Base-by-base conservation (phyloP, 2,113 vertebrate genomes). In the Microtus ochrogaster region DNA sequence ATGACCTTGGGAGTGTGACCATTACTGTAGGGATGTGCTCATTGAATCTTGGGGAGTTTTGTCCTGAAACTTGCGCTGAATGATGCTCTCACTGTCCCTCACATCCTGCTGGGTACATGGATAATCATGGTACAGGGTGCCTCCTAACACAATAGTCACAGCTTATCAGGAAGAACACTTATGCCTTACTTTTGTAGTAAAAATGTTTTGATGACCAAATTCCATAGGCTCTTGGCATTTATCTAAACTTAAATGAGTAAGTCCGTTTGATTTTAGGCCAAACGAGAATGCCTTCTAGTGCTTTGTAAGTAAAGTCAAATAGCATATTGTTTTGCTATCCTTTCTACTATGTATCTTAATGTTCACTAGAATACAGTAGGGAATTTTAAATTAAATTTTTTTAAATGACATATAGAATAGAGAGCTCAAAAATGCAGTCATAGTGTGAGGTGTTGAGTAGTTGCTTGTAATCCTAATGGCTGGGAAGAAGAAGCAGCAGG, bases 181-280 rank as follows among this genome's bases (percentile, higher is more conserved):
- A 58, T 5, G 61, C 63, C 76, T 70, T 39, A 2, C 74, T 85
- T 90, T 94, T 39, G 74, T 78, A 63, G 22, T 61, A 77, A 82
- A 47, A 84, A 90, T 7, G 73, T 41, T 77, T 93, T 91, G 33
- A 82, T 86, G 81, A 90, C 85, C 87, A 77, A 73, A 89, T 85
- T 85, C 90, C 44, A 65, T 1, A 22, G 28, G 14, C 7, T 92
- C 74, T 85, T 93, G 55, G 91, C 91, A 90, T 94, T 22, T 92
- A n/a, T 83, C 21, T 68, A 30, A 91, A 87, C 90, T 88, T 96
- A 49, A 95, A 90, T 85, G 47, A 91, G 7, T 90, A 19, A 84
- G 77, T 91, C 36, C 11, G 81, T 86, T 97, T 94, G 77, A 92
- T 78, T 77, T 76, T 94, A 83, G 28, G 24, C 11, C 22, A 77